Base-by-base conservation (phyloP, 2,888 invertebrate species). In the Mystacides longicornis region DNA sequence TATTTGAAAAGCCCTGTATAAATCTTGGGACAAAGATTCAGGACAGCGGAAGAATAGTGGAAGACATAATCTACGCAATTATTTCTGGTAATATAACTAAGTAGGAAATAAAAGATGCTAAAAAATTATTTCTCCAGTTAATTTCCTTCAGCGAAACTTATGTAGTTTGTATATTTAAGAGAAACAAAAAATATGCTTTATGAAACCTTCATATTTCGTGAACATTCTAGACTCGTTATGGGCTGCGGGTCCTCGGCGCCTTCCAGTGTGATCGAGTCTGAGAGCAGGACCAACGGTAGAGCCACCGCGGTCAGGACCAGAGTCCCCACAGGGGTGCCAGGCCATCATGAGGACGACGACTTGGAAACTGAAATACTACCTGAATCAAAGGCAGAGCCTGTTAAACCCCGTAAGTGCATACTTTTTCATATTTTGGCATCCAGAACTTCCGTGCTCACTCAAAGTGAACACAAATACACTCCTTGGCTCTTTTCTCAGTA, bases 341-440 rank as follows among this genome's bases (percentile, higher is more conserved):
- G 16, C 18, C 37, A 23, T 27, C 37, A 31, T 23, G 23, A 33
- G 19, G 51, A 49, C 43, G 50, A 68, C 37, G 71, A 70, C 47
- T 51, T 76, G 27, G 72, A 76, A 0, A 75, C 75, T 0, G 71
- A 74, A 1, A 67, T 75, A 5, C 60, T 76, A n/a, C 73, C 76
- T 0, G 77, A 77, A 1, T 70, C 75, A 1, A 74, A 74, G 0
- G 64, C 65, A 0, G 67, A 68, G 51, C 68, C 58, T 11, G 37
- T 74, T 1, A 76, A 75, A 57, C 73, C 77, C 55, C 71, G 69
- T 76, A 62, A 73, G 56, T 45, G 20, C 20, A 16, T 14, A 37
- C 14, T 14, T 37, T n/a, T n/a, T n/a, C n/a, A n/a, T n/a, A n/a
- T n/a, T n/a, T n/a, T n/a, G n/a, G n/a, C n/a, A n/a, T n/a, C n/a